A percentile compares a stretch with the other conserved stretches of the same genome.
phyloP scores from a whole-genome alignment of 2,888 invertebrate species.

The Zygaena filipendulae region DNA sequence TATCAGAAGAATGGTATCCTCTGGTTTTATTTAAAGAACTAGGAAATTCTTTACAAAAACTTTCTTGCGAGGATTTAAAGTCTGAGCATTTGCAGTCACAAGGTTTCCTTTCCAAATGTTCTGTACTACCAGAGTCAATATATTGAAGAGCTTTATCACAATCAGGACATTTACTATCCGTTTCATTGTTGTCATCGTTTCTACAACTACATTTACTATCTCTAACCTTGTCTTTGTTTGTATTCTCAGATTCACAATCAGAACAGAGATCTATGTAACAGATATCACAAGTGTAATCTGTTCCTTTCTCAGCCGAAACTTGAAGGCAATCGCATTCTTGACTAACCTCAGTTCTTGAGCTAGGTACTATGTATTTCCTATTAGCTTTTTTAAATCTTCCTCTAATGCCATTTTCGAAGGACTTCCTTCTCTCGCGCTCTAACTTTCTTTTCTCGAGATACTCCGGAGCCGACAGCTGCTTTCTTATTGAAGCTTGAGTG shows the following conservation, averaged over 20 bases:
- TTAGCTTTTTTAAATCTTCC: slow-evolving; percentile 70
- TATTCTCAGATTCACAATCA: slow-evolving; percentile 48
- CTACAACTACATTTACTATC: slow-evolving; percentile 40
- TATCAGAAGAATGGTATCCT: slow-evolving; percentile 57
- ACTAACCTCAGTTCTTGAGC: slow-evolving; percentile 28
- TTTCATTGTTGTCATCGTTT: slow-evolving; percentile 24
- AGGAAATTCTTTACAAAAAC: slow-evolving; percentile 46
- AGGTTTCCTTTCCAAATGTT: slow-evolving; percentile 45
- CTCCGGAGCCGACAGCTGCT: slow-evolving; percentile 87
- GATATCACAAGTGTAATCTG: slow-evolving; percentile 51
- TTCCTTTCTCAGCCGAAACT: slow-evolving; percentile 49
- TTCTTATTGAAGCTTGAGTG: slow-evolving; percentile 72
- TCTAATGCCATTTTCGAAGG: slow-evolving; percentile 69
- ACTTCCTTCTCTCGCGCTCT: slow-evolving; percentile 74
- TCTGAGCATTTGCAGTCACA: slow-evolving; percentile 48
- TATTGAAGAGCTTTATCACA: slow-evolving; percentile 52
- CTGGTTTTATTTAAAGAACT: slow-evolving; percentile 45
- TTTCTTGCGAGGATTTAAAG: slow-evolving; percentile 59
- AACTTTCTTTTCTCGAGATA: slow-evolving; percentile 88
- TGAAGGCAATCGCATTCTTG: slow-evolving; percentile 50
- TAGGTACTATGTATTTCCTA: slow-evolving; percentile 45
- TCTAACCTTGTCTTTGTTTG: slow-evolving; percentile 30
- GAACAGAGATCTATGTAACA: slow-evolving; percentile 56
- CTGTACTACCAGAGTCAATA: slow-evolving; percentile 49
- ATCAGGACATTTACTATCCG: slow-evolving; percentile 44